Evolutionary conservation across 2,113 vertebrate genomes (phyloP).

Genomic region (Asarcornis scutulata): DNA sequence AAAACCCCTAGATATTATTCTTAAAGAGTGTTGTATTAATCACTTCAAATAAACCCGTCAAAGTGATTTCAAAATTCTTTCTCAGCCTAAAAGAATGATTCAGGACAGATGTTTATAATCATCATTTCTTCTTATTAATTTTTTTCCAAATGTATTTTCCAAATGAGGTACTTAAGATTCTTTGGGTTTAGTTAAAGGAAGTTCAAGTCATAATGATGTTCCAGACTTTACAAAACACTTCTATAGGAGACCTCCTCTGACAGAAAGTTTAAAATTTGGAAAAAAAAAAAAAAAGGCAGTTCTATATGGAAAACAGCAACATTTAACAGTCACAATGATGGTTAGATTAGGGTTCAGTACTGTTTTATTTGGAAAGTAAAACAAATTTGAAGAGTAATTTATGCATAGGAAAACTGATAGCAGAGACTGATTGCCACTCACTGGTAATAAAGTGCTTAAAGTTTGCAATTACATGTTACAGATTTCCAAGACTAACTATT

Average conservation of each 20-base stretch:
- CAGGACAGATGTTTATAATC: constrained; percentile 43
- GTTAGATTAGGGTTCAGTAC: background rate
- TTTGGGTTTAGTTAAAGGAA: constrained; percentile 4
- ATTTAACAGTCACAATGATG: background rate
- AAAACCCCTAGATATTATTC: constrained; percentile 15
- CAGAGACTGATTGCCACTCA: background rate
- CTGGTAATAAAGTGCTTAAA: background rate
- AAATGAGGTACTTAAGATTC: background rate
- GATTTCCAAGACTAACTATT: background rate
- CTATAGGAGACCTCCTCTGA: background rate
- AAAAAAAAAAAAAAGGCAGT: background rate
- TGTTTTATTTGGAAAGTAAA: background rate
- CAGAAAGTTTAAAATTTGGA: background rate
- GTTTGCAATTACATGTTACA: background rate
- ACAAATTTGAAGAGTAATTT: background rate
- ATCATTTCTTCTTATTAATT: background rate
- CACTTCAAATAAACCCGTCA: background rate
- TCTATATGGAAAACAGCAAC: background rate
- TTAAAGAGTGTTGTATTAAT: background rate
- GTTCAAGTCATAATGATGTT: background rate
- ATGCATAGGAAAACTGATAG: background rate
- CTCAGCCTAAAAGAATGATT: background rate
- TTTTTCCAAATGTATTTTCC: constrained; percentile 4
- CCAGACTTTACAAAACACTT: background rate
- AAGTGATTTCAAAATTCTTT: background rate